These are phyloP conservation scores for Spicauda simplicius DNA, from an alignment of 2,888 invertebrate species.

Conservation along the genomic window DNA sequence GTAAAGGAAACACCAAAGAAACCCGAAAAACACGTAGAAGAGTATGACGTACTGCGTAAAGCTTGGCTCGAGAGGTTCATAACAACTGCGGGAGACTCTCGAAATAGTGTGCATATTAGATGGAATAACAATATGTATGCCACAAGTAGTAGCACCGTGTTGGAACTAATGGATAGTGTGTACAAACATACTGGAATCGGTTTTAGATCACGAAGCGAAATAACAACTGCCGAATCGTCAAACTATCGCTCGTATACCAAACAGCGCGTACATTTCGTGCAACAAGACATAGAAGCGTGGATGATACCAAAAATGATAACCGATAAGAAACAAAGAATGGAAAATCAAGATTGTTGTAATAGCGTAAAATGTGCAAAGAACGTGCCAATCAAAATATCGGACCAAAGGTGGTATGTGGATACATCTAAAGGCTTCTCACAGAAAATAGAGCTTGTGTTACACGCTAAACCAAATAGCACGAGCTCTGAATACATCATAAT, in stretches of 20 bases:
- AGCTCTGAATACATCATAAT: conserved; percentile 64
- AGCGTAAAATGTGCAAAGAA: conserved; percentile 41
- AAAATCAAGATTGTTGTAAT: conserved; percentile 40
- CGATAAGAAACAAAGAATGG: conserved; percentile 45
- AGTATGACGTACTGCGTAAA: conserved; percentile 52
- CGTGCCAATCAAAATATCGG: conserved; percentile 54
- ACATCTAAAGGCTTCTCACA: conserved; percentile 64
- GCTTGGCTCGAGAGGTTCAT: conserved; percentile 64
- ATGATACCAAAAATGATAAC: conserved; percentile 65
- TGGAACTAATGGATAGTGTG: conserved; percentile 62
- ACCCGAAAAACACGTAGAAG: conserved; percentile 42
- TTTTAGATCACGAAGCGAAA: conserved; percentile 62
- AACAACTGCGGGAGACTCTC: conserved; percentile 56
- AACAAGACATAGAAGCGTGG: conserved; percentile 67
- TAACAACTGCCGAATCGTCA: conserved; percentile 54
- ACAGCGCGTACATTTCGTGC: conserved; percentile 59
- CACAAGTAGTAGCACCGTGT: conserved; percentile 67
- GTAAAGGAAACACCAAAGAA: conserved; percentile 38
- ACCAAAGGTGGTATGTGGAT: conserved; percentile 64
- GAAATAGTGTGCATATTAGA: conserved; percentile 62
- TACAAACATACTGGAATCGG: conserved; percentile 59
- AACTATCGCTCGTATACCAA: conserved; percentile 48
- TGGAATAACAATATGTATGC: conserved; percentile 69
- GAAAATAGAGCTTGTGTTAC: conserved; percentile 64
- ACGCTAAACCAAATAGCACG: conserved; percentile 49